These are phyloP conservation scores for Carlito syrichta DNA, from an alignment of 2,113 vertebrate genomes.

Conservation along the genomic window DNA sequence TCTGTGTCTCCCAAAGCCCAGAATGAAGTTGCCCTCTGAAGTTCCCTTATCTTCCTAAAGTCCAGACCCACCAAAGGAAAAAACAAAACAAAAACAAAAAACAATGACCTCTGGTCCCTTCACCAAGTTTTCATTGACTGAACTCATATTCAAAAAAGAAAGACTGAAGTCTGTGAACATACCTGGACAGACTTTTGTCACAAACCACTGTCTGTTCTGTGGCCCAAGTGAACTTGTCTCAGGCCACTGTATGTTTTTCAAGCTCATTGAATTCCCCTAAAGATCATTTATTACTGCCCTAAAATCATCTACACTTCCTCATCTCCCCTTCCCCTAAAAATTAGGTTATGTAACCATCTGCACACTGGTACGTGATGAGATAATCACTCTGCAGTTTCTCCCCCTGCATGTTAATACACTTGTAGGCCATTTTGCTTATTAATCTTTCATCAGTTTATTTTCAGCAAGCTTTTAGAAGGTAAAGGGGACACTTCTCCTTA, in stretches of 20 bases:
- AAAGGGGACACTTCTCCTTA: not conserved
- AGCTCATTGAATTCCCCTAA: not conserved
- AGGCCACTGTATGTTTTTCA: not conserved
- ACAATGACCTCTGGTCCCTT: not conserved
- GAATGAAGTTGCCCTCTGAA: not conserved
- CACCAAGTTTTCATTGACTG: not conserved
- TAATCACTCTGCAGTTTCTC: not conserved
- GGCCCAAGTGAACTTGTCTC: not conserved
- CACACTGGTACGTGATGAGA: not conserved
- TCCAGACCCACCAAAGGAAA: not conserved
- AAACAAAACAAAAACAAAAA: no score
- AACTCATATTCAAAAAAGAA: not conserved
- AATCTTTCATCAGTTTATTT: not conserved
- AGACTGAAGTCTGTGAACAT: not conserved
- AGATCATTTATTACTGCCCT: not conserved
- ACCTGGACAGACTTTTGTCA: not conserved
- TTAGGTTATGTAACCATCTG: not conserved
- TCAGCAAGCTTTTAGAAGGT: not conserved
- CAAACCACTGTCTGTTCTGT: not conserved
- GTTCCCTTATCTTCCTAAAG: not conserved
- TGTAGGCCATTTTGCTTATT: not conserved
- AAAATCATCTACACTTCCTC: not conserved
- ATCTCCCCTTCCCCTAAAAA: not conserved
- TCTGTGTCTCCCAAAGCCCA: not conserved
- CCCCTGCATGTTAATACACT: not conserved